Percentiles rank a stretch among this genome's conserved stretches.
Evolutionary conservation across 2,888 invertebrate species (phyloP).

Genomic region (Miltochrista miniata): DNA sequence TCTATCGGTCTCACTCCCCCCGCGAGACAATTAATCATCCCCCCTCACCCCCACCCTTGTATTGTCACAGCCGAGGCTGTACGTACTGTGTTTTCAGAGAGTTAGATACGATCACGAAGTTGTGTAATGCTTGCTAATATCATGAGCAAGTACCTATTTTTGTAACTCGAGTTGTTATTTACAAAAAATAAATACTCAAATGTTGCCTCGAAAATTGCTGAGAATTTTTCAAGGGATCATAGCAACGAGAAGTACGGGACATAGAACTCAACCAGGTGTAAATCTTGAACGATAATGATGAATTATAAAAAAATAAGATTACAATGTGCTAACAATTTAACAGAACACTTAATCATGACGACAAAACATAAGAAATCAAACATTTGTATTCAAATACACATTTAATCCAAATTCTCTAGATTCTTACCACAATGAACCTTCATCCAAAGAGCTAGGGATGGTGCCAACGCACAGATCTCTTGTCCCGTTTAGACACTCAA

Average conservation of each 20-base stretch:
- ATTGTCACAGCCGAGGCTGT: constrained; percentile 47
- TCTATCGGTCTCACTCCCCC: constrained; percentile 41
- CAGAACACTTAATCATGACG: constrained; percentile 34
- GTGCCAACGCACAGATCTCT: constrained; percentile 10
- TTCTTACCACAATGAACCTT: constrained; percentile 18
- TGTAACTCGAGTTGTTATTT: too few relatives aligned
- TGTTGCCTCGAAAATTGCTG: too few relatives aligned
- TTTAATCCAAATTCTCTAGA: neutral
- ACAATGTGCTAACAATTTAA: constrained; percentile 22
- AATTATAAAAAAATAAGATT: neutral
- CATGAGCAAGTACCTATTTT: neutral
- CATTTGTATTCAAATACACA: constrained; percentile 43
- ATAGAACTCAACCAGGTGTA: too few relatives aligned
- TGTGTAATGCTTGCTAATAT: constrained; percentile 7
- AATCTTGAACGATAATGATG: neutral
- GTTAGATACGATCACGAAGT: constrained; percentile 20
- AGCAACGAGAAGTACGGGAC: too few relatives aligned
- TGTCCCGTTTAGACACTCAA: constrained; percentile 49
- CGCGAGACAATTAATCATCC: constrained; percentile 63
- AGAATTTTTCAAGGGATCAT: too few relatives aligned
- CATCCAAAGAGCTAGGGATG: constrained; percentile 12
- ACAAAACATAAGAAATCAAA: constrained; percentile 29
- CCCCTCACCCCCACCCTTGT: constrained; percentile 25
- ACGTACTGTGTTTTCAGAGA: constrained; percentile 36
- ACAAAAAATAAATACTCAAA: too few relatives aligned